Base-by-base conservation (phyloP, 2,888 invertebrate species). In the Lasioglossum morio region DNA sequence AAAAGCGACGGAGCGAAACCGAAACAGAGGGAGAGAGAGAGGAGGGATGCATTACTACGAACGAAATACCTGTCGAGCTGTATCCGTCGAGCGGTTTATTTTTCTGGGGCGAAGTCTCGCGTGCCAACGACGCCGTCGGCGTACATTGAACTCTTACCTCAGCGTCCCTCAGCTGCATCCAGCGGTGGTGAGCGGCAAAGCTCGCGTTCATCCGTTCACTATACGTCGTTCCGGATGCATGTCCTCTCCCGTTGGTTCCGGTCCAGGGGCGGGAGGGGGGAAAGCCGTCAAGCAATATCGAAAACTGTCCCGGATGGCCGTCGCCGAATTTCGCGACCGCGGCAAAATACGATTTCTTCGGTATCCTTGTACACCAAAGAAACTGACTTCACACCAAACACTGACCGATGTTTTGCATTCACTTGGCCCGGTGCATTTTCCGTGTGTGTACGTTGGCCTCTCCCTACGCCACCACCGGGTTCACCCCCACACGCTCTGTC, bases 61-160 rank as follows among this genome's bases (percentile, higher is more conserved):
- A 34, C 34, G 34, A 53, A 73, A 73, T 79, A 79, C 40, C 53
- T 60, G 81, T 46, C 69, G 72, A 19, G 72, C 1, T 4, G 14
- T 0, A 46, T 53, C 63, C 57, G 76, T 19, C 75, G 66, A 30
- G 63, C 66, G 57, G 79, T 79, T 80, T 78, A 87, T 81, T 80
- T 85, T 87, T 82, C 79, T 60, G 66, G 73, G 46, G 40, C 75
- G 63, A 77, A 81, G 84, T 72, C 69, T 85, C 89, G 89, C 89
- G 87, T 89, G 88, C 78, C 87, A 77, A 74, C 80, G 73, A 40
- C 76, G 73, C 72, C 76, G 79, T 80, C 75, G 66, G 76, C 79
- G 90, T 88, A 86, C 90, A 60, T 91, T 91, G 91, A 91, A 91
- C 90, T 72, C 91, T 90, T 90, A 91, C 90, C 88, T 91, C 72